Evolutionary conservation across 2,888 invertebrate genomes (phyloP).

Genomic region (Nomada fabriciana): DNA sequence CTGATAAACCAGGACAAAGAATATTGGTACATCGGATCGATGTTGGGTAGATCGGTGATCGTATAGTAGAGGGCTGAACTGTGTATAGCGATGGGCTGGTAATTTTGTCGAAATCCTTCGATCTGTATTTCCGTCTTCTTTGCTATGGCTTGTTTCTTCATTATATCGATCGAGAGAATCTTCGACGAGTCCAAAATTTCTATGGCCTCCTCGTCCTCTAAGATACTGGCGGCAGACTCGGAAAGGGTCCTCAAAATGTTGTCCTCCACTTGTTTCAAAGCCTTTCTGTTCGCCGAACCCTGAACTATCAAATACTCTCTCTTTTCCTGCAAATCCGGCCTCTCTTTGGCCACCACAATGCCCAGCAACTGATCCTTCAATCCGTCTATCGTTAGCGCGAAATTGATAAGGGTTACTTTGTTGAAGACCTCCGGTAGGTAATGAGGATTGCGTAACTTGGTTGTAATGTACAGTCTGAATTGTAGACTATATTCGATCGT

Average conservation of each 20-base stretch:
- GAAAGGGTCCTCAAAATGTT: conserved; percentile 88
- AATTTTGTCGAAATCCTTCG: conserved; percentile 85
- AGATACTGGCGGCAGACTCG: conserved; percentile 86
- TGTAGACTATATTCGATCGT: conserved; percentile 85
- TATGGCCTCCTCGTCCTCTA: conserved; percentile 89
- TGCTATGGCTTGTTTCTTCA: conserved; percentile 86
- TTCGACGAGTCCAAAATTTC: conserved; percentile 88
- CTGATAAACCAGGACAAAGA: conserved; percentile 89
- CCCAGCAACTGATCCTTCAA: conserved; percentile 87
- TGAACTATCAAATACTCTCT: conserved; percentile 86
- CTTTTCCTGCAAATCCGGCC: conserved; percentile 87
- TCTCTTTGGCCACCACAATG: conserved; percentile 88
- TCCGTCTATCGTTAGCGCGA: conserved; percentile 87
- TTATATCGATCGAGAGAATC: conserved; percentile 86
- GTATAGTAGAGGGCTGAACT: conserved; percentile 87
- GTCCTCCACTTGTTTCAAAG: conserved; percentile 87
- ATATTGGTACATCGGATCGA: conserved; percentile 89
- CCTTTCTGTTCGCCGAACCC: conserved; percentile 86
- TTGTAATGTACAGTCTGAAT: conserved; percentile 85
- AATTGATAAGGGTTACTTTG: conserved; percentile 88
- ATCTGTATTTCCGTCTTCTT: conserved; percentile 86
- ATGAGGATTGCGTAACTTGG: conserved; percentile 87
- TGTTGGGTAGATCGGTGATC: conserved; percentile 86
- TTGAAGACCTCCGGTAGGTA: conserved; percentile 87
- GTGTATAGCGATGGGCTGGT: conserved; percentile 86